Percentiles rank a stretch among this genome's conserved stretches.
Evolutionary conservation across 92 coral and sea anemone species (phyloP).

Genomic region (Porites cylindrica): DNA sequence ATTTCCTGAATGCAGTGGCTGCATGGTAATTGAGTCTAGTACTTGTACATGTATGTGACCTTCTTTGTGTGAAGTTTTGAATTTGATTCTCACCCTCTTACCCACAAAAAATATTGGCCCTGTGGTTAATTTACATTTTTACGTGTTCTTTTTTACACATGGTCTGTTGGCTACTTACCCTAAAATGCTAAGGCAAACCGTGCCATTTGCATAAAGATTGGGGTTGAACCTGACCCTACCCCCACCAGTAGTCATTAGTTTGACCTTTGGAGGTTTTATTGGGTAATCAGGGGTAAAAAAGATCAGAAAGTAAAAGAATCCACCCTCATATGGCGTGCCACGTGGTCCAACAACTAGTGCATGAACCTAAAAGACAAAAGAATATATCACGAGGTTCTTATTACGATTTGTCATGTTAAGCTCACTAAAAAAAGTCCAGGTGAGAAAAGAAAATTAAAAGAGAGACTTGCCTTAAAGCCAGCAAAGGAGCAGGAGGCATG

Average conservation of each 20-base stretch:
- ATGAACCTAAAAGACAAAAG: constrained; percentile 5
- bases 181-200: constrained; percentile 50
- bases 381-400: too few species aligned
- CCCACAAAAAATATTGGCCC: too few species aligned
- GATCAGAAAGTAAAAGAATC: constrained; percentile 38
- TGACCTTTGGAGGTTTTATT: constrained; percentile 41
- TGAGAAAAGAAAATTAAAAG: background rate
- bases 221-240: constrained; percentile 53
- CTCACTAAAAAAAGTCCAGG: background rate
- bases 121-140: too few species aligned
- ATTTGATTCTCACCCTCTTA: too few species aligned
- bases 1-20: too few species aligned
- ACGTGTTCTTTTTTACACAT: background rate
- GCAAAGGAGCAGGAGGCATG: too few species aligned
- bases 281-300: constrained; percentile 46
- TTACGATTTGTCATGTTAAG: background rate
- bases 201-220: constrained; percentile 44
- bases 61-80: too few species aligned
- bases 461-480: too few species aligned
- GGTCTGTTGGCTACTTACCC: constrained; percentile 25
- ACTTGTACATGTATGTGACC: too few species aligned
- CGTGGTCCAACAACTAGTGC: constrained; percentile 40
- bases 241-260: constrained; percentile 38
- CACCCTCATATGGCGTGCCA: constrained; percentile 49
- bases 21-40: too few species aligned